Evolutionary conservation across 2,113 vertebrate species (phyloP).

Genomic region (Alexandromys fortis): DNA sequence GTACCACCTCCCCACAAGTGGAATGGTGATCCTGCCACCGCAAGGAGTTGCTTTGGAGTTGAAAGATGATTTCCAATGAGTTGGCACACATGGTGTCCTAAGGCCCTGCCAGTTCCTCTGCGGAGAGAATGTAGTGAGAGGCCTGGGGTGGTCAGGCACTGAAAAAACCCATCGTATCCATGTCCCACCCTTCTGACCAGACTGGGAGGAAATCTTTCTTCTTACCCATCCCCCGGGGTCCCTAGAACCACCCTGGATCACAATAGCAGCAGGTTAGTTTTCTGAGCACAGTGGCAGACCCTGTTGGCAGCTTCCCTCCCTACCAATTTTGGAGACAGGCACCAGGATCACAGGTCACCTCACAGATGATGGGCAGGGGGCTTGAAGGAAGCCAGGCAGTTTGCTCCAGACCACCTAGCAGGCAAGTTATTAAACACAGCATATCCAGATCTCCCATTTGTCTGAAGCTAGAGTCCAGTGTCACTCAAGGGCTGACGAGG

Average conservation of each 20-base stretch:
- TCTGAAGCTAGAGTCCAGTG: neutral
- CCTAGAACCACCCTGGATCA: neutral
- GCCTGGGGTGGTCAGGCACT: neutral
- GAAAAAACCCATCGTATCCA: neutral
- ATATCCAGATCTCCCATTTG: neutral
- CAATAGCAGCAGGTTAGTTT: neutral
- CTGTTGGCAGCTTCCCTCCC: neutral
- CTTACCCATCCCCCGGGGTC: neutral
- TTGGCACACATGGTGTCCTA: neutral
- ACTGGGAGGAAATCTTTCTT: neutral
- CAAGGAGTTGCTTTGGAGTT: neutral
- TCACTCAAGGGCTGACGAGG: neutral
- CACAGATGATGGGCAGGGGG: neutral
- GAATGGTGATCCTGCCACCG: fast-evolving
- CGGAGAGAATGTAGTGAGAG: neutral
- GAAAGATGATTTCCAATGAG: neutral
- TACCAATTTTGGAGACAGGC: fast-evolving
- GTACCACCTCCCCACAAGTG: no score
- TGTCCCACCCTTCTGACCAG: neutral
- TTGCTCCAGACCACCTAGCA: no score
- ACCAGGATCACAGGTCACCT: neutral
- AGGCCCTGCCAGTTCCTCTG: neutral
- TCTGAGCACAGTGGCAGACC: neutral
- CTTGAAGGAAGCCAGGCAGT: neutral
- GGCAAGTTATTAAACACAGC: neutral